Percentiles rank a stretch among this genome's conserved stretches.
phyloP scores from a whole-genome alignment of 1,140 invertebrate species.

The Pinna nobilis region DNA sequence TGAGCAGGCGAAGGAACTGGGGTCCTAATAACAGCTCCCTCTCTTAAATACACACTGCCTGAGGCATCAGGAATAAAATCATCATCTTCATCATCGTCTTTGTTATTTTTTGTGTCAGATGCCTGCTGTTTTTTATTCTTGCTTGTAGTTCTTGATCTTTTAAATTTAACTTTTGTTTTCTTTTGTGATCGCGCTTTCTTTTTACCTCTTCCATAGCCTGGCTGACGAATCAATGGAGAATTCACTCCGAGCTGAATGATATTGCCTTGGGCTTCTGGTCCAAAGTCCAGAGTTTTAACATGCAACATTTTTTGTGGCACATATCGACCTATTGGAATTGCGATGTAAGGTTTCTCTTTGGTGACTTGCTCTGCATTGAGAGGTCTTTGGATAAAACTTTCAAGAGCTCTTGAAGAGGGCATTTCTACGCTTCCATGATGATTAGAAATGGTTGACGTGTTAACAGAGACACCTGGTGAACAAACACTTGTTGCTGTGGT shows the following conservation, averaged over 20 bases:
- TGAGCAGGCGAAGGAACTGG: no score
- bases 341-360: neutral
- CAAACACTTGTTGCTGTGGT: neutral
- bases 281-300: conserved; percentile 3
- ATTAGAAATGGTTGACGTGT: no score
- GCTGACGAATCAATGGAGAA: neutral
- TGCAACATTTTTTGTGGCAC: conserved; percentile 8
- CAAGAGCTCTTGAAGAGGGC: neutral
- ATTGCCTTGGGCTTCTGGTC: conserved; percentile 1
- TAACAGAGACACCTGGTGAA: neutral
- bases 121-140: neutral
- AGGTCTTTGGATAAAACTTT: neutral
- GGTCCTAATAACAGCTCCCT: no score
- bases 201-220: conserved; percentile 10
- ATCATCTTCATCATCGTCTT: neutral
- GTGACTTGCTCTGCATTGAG: neutral
- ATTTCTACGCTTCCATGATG: no score
- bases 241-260: no score
- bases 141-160: neutral
- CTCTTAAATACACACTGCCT: neutral
- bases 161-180: neutral
- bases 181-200: neutral
- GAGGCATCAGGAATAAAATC: conserved; percentile 20
- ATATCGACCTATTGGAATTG: conserved; percentile 5
- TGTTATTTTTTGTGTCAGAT: neutral